phyloP scores from a whole-genome alignment of 2,113 vertebrate genomes.

The Formicarius rufipectus region DNA sequence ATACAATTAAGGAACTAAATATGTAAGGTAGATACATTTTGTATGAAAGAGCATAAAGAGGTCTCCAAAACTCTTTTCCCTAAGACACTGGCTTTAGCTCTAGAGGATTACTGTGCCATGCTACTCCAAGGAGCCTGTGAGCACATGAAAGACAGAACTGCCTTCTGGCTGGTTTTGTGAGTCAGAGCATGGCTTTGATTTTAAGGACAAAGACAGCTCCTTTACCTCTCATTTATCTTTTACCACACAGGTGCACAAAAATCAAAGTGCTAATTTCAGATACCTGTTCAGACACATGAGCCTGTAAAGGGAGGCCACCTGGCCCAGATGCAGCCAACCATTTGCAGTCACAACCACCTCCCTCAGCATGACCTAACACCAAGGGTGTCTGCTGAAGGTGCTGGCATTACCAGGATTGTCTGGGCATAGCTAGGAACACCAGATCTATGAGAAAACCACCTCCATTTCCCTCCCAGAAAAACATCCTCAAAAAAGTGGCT shows the following conservation, averaged over 20 bases:
- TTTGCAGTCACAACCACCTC: not conserved
- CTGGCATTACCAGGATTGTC: not conserved
- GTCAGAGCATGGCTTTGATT: not conserved
- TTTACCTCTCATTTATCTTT: not conserved
- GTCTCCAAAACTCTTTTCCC: not conserved
- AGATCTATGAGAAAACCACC: not conserved
- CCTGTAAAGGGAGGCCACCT: not conserved
- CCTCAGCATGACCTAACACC: not conserved
- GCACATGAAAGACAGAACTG: not conserved
- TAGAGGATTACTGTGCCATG: not conserved
- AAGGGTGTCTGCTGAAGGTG: not conserved
- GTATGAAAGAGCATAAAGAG: not conserved
- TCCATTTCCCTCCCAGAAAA: not conserved
- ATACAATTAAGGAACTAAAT: not conserved
- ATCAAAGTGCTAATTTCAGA: not conserved
- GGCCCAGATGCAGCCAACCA: not conserved
- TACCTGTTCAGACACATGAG: not conserved
- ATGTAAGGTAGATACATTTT: not conserved
- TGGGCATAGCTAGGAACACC: not conserved
- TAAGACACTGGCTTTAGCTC: not conserved
- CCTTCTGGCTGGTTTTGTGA: not conserved
- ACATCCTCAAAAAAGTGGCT: not conserved
- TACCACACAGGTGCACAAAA: slow-evolving; percentile 30
- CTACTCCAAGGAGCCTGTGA: not conserved
- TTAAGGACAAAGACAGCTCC: not conserved